Evolutionary conservation across 1,140 invertebrate genomes (phyloP), one percentile per base, ranked within the genome.

Genomic region (Steinernema khuongi): DNA sequence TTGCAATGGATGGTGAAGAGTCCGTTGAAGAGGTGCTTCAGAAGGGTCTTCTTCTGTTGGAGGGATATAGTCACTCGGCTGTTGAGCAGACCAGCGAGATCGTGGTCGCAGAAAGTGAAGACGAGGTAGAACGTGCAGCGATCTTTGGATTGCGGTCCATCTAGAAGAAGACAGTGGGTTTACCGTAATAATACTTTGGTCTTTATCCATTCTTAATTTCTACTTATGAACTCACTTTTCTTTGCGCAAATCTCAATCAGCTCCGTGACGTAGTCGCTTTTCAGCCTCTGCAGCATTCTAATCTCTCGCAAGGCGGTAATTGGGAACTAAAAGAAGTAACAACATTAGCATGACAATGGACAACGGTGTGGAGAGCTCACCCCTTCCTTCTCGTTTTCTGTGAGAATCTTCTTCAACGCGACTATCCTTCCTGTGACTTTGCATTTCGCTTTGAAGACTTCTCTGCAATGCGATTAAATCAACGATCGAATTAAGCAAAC

Each of bases 311-410:
- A 85, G 0, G 96, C 96, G 44, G 96, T 99, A 70, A 99, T 98
- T 0, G 96, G 96, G 87, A 99, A 99, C 91, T 94, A 85, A 78
- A 90, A 89, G 73, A 72, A 71, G 81, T 83, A 77, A 79, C 7
- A n/a, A 41, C 7, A 41, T 41, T 41, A 41, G n/a, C 7, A n/a
- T 41, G 7, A 41, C 7, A 78, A 60, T 14, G 67, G 36, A 70
- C 32, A 70, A 17, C 18, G 1, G 19, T 28, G n/a, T 73, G 22
- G 67, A 68, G 82, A 90, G 89, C 88, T 89, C 36, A 94, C 92
- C 71, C 96, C 95, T 90, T 99, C 96, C 87, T 97, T 97, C 88
- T 99, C 96, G 88, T 98, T 98, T 82, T 99, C 96, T 94, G 97
- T 99, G 1, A 99, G 86, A 29, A 99, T 94, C 88, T 98, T 98